A percentile compares a stretch with the other conserved stretches of the same genome.
phyloP scores from a whole-genome alignment of 2,113 vertebrate genomes.

The Erythrocebus patas region DNA sequence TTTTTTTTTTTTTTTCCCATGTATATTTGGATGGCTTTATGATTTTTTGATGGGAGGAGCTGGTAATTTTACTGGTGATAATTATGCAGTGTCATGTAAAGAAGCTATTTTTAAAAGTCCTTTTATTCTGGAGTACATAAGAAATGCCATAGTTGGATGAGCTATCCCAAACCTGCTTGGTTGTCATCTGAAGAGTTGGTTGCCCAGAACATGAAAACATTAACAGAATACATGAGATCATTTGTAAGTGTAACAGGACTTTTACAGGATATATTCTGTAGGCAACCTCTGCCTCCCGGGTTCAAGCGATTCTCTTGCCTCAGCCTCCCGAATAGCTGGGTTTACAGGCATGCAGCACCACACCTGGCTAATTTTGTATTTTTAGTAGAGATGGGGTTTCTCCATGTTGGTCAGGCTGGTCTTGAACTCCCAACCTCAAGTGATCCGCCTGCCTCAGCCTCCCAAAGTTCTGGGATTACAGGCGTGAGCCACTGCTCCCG shows the following conservation, averaged over 20 bases:
- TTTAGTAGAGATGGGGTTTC: no score
- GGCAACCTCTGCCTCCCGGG: background rate
- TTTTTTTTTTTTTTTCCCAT: background rate
- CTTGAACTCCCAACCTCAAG: no score
- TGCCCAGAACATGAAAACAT: background rate
- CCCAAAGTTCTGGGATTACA: no score
- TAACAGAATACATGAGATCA: background rate
- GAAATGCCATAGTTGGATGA: conserved; percentile 17
- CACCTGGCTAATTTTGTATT: no score
- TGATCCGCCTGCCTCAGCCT: no score
- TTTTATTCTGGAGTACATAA: conserved; percentile 6
- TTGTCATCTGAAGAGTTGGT: background rate
- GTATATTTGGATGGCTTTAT: background rate
- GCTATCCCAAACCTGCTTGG: background rate
- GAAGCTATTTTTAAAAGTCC: background rate
- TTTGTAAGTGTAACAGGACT: background rate
- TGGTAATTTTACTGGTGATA: conserved; percentile 26
- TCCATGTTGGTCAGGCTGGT: no score
- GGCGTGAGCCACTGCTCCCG: no score
- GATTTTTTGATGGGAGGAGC: background rate
- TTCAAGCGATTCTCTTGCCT: no score
- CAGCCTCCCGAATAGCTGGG: no score
- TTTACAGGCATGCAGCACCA: no score
- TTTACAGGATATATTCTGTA: background rate
- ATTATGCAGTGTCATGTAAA: conserved; percentile 12